Base-by-base conservation (phyloP, 1,140 invertebrate genomes). In the Dryas iulia region DNA sequence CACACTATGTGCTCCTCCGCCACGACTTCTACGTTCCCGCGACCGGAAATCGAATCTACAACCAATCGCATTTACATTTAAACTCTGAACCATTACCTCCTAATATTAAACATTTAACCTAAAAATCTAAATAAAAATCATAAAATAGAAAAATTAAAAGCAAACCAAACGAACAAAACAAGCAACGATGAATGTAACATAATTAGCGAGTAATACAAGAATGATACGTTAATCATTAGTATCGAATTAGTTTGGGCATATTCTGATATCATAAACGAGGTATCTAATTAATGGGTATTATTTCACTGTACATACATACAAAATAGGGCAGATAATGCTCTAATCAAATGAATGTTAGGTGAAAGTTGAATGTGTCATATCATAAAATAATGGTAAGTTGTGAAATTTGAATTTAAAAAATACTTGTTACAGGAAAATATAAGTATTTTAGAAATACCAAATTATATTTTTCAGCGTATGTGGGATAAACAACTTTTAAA, bases 181-280 rank as follows among this genome's bases (percentile, higher is more conserved):
- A 47, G 14, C 39, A 47, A 47, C 8, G 2, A 14, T 5, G 33
- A 35, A 35, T 47, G 39, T 21, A 47, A 47, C 18, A 47, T 47
- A 21, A 47, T 47, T 47, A 47, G 14, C 39, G 39, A 21, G 14
- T 21, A 47, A 47, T 10, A 47, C 18, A 47, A 47, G 39, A 47
- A 47, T 21, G 35, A 39, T 47, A 47, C 39, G 39, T 47, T 47
- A 21, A 47, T 47, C 14, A 21, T 47, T 47, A 47, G 39, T 47
- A 47, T 47, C 39, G 39, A 47, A 47, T 47, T 47, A 47, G 18
- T 47, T 47, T 5, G 26, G 39, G 39, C 39, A 21, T 47, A 18
- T 47, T 47, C 39, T 47, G 39, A 47, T 47, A 47, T 47, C 39
- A 47, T 21, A 47, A 47, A 21, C 39, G 39, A 47, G 39, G 39